Percentiles rank a stretch among this genome's conserved stretches.
phyloP scores from a whole-genome alignment of 1,140 invertebrate genomes.

The Drosophila neocordata region DNA sequence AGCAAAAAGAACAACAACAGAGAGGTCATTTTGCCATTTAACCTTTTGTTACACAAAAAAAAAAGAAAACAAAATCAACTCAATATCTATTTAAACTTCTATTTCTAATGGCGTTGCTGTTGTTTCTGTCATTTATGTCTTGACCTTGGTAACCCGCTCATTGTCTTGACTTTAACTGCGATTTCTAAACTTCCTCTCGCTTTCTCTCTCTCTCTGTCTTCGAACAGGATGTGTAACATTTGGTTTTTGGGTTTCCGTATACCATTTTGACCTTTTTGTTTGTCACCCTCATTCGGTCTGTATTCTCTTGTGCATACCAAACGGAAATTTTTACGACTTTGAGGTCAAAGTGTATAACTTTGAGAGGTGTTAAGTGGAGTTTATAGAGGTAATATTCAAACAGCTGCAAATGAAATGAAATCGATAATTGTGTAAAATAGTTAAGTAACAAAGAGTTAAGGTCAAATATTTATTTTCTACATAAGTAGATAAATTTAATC shows the following conservation, averaged over 20 bases:
- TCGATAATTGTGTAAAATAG: slow-evolving; percentile 4
- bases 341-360: slow-evolving; percentile 46
- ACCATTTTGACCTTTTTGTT: slow-evolving; percentile 4
- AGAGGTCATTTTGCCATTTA: slow-evolving; percentile 66
- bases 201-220: too few species aligned
- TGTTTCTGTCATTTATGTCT: slow-evolving; percentile 27
- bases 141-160: slow-evolving; percentile 35
- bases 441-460: too few species aligned
- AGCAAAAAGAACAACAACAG: neutral
- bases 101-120: neutral
- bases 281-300: neutral
- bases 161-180: slow-evolving; percentile 51
- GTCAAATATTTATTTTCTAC: too few species aligned
- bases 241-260: slow-evolving; percentile 45
- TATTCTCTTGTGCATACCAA: neutral
- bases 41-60: slow-evolving; percentile 44
- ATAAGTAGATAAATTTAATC: too few species aligned
- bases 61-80: too few species aligned
- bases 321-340: slow-evolving; percentile 37
- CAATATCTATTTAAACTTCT: slow-evolving; percentile 21
- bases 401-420: slow-evolving; percentile 47
- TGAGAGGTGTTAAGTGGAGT: slow-evolving; percentile 55
- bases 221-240: slow-evolving; percentile 39
- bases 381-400: slow-evolving; percentile 15
- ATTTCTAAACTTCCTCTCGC: slow-evolving; percentile 9